These are phyloP conservation scores for Harpagoxenus sublaevis DNA, from an alignment of 2,888 invertebrate genomes.

Conservation along the genomic window DNA sequence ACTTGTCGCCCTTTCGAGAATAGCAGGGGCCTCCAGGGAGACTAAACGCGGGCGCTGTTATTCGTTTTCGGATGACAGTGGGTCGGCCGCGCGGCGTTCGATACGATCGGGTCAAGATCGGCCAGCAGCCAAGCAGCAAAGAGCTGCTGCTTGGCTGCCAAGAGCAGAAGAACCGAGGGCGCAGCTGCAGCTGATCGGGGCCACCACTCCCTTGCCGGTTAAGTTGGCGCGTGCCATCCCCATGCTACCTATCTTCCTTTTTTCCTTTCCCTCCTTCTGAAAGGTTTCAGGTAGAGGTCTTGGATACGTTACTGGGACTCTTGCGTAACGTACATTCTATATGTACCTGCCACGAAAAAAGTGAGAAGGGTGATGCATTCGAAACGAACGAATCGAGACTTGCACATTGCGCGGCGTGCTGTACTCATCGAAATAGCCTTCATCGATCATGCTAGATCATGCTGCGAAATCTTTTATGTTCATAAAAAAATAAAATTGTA, in stretches of 20 bases:
- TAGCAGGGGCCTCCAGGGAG: conserved; percentile 59
- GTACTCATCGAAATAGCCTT: background rate
- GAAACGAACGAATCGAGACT: conserved; percentile 1
- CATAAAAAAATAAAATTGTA: background rate
- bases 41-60: conserved; percentile 67
- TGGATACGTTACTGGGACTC: conserved; percentile 77
- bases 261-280: conserved; percentile 57
- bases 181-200: conserved; percentile 76
- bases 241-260: conserved; percentile 64
- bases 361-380: conserved; percentile 28
- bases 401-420: background rate
- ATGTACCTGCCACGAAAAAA: conserved; percentile 71
- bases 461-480: background rate
- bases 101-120: conserved; percentile 80
- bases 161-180: conserved; percentile 72
- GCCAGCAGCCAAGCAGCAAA: conserved; percentile 69
- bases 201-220: conserved; percentile 69
- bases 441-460: background rate
- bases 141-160: conserved; percentile 70
- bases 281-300: conserved; percentile 77
- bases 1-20: conserved; percentile 68
- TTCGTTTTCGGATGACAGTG: conserved; percentile 77
- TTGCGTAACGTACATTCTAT: conserved; percentile 78
- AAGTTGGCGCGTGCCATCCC: conserved; percentile 79
- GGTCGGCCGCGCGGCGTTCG: conserved; percentile 70